Conservation (phyloP, 2,888 invertebrate genomes). For the Aphidius colemani region DNA sequence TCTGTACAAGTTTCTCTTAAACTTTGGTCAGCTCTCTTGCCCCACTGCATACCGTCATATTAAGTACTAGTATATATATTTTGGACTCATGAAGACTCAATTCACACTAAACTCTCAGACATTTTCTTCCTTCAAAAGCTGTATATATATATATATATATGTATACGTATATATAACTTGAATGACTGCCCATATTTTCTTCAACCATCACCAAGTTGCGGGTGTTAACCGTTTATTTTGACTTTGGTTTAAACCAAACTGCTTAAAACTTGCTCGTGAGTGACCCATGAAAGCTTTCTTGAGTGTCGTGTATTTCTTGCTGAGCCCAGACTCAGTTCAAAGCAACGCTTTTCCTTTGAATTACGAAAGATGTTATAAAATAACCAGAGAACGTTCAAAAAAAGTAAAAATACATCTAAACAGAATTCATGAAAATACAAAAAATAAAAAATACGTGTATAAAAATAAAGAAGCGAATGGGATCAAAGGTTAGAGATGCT, state of each 20-base stretch:
- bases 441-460: not conserved
- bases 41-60: too few relatives aligned
- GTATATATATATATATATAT: too few relatives aligned
- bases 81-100: not conserved
- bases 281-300: slow-evolving; percentile 29
- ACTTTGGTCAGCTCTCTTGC: slow-evolving; percentile 10
- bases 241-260: slow-evolving; percentile 46
- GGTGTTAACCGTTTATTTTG: slow-evolving; percentile 45
- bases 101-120: slow-evolving; percentile 16
- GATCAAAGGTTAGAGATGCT: slow-evolving; percentile 13
- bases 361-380: slow-evolving; percentile 21
- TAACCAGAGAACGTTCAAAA: not conserved
- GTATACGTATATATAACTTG: not conserved
- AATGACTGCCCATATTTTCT: too few relatives aligned
- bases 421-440: too few relatives aligned
- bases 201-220: slow-evolving; percentile 27
- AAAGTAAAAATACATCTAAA: too few relatives aligned
- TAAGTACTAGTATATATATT: too few relatives aligned
- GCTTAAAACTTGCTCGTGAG: slow-evolving; percentile 40
- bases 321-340: slow-evolving; percentile 14
- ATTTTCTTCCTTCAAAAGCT: slow-evolving; percentile 15
- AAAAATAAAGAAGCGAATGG: slow-evolving; percentile 2
- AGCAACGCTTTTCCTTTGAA: slow-evolving; percentile 19
- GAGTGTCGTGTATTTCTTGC: slow-evolving; percentile 8
- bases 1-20: slow-evolving; percentile 41